These are phyloP conservation scores for Vipera latastei DNA, from an alignment of 2,797 vertebrate species.

Conservation along the genomic window DNA sequence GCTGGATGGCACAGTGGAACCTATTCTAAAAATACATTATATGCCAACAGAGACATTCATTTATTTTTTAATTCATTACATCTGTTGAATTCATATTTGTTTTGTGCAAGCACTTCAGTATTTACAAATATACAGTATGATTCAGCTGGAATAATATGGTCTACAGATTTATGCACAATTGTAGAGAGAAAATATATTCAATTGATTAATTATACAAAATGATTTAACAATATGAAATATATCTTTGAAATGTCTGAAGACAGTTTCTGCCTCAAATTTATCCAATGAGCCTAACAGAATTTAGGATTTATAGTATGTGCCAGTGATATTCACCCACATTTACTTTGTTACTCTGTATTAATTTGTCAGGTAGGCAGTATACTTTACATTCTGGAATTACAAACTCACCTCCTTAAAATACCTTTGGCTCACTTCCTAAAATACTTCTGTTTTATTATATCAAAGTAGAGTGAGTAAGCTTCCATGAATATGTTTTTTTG, in stretches of 20 bases:
- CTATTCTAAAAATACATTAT: constrained; percentile 26
- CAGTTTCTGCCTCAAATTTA: not conserved
- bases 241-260: not conserved
- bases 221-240: constrained; percentile 60
- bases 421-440: not conserved
- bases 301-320: not conserved
- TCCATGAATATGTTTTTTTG: not conserved
- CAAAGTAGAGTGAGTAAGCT: not conserved
- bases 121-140: constrained; percentile 8
- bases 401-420: not conserved
- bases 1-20: not conserved
- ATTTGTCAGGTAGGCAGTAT: not conserved
- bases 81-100: constrained; percentile 4
- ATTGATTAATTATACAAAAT: constrained; percentile 65
- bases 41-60: constrained; percentile 9
- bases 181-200: constrained; percentile 55
- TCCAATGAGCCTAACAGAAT: not conserved
- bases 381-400: not conserved
- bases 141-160: constrained; percentile 17
- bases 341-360: not conserved
- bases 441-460: not conserved
- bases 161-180: constrained; percentile 33
- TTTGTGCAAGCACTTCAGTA: constrained; percentile 19
- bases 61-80: not conserved
- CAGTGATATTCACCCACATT: not conserved